A percentile compares a stretch with the other conserved stretches of the same genome.
Evolutionary conservation across 1,140 invertebrate genomes (phyloP).

Genomic region (Drosophila kanapiae): DNA sequence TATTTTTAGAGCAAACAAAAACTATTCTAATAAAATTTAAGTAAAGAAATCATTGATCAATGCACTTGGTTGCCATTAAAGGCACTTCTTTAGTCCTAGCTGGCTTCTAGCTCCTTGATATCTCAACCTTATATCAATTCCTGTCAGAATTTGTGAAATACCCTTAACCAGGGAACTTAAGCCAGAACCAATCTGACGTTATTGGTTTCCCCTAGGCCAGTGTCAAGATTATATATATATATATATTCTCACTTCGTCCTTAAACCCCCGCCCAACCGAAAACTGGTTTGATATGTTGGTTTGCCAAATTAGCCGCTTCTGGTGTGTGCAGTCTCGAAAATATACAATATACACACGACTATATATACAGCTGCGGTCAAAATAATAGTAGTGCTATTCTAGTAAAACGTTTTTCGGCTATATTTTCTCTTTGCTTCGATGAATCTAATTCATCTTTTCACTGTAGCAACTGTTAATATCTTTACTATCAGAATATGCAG

Average conservation of each 20-base stretch:
- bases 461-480: too few relatives aligned
- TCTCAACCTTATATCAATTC: neutral
- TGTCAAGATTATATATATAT: constrained; percentile 7
- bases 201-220: constrained; percentile 41
- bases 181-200: constrained; percentile 38
- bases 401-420: too few relatives aligned
- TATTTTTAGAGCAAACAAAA: too few relatives aligned
- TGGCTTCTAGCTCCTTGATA: neutral
- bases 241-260: constrained; percentile 17
- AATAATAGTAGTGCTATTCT: too few relatives aligned
- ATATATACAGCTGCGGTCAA: too few relatives aligned
- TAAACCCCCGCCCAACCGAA: neutral
- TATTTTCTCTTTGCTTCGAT: too few relatives aligned
- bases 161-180: constrained; percentile 1
- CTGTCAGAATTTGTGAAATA: constrained; percentile 4
- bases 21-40: too few relatives aligned
- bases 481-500: too few relatives aligned
- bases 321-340: constrained; percentile 31
- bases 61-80: too few relatives aligned
- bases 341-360: constrained; percentile 19
- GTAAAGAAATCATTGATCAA: too few relatives aligned
- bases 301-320: constrained; percentile 54
- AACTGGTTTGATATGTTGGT: constrained; percentile 43
- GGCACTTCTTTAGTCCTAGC: too few relatives aligned
- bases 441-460: too few relatives aligned